Percentiles rank a stretch among this genome's conserved stretches.
These are phyloP conservation scores for Sorex maritimensis DNA, from an alignment of 2,797 vertebrate genomes.

Conservation along the genomic window DNA sequence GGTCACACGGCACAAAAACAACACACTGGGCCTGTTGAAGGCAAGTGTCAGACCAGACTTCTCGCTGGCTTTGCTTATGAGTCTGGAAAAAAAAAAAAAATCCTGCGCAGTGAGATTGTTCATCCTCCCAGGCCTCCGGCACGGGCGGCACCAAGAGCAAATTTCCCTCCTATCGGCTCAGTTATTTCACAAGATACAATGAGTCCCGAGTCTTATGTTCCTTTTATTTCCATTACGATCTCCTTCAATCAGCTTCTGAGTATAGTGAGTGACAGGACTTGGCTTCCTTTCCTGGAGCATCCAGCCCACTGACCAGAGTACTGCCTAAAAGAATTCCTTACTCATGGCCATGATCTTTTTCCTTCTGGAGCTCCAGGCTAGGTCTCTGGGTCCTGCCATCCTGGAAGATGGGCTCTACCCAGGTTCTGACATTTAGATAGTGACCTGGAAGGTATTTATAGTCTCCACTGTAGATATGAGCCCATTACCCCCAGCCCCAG, in stretches of 20 bases:
- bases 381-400: slow-evolving; percentile 3
- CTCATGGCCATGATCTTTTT: slow-evolving; percentile 49
- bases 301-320: slow-evolving; percentile 32
- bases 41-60: slow-evolving; percentile 16
- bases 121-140: slow-evolving; percentile 55
- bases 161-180: slow-evolving; percentile 71
- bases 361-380: slow-evolving; percentile 47
- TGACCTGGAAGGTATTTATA: slow-evolving; percentile 78
- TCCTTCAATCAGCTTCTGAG: slow-evolving; percentile 63
- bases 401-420: slow-evolving; percentile 49
- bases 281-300: slow-evolving; percentile 36
- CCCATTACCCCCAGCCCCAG: neutral
- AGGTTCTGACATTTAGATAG: slow-evolving; percentile 41
- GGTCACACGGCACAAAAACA: neutral
- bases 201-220: slow-evolving; percentile 64
- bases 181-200: slow-evolving; percentile 75
- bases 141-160: slow-evolving; percentile 48
- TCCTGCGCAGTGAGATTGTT: neutral
- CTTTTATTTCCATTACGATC: slow-evolving; percentile 79
- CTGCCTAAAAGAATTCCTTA: slow-evolving; percentile 31
- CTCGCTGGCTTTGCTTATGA: neutral
- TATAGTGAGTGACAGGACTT: slow-evolving; percentile 20
- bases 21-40: slow-evolving; percentile 39
- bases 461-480: slow-evolving; percentile 11
- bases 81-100: slow-evolving; percentile 56